phyloP scores from a whole-genome alignment of 2,888 invertebrate species.

The Chloroclystis v-ata region DNA sequence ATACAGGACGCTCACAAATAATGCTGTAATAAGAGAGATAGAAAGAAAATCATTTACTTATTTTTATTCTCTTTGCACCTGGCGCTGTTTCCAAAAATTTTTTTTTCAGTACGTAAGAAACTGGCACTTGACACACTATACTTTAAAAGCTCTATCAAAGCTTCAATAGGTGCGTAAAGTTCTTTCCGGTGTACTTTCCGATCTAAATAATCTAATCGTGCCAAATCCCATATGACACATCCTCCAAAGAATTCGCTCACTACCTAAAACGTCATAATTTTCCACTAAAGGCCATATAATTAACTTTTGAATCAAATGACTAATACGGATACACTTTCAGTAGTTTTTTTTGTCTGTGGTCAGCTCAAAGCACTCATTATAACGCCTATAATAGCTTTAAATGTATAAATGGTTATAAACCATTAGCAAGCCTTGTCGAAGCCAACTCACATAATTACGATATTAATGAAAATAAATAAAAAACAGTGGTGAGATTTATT shows the following conservation, averaged over 20 bases:
- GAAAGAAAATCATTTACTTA: no score
- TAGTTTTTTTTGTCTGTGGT: no score
- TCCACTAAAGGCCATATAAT: neutral
- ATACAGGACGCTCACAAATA: slow-evolving; percentile 31
- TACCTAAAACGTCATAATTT: neutral
- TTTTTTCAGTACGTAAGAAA: no score
- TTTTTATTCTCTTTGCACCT: no score
- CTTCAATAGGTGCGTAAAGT: no score
- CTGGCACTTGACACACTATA: no score
- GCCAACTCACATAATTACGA: slow-evolving; percentile 68
- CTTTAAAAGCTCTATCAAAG: no score
- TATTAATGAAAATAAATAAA: slow-evolving; percentile 64
- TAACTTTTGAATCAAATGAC: slow-evolving; percentile 26
- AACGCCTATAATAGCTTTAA: slow-evolving; percentile 72
- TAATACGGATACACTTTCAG: slow-evolving; percentile 35
- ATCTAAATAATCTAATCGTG: no score
- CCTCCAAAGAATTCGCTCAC: slow-evolving; percentile 20
- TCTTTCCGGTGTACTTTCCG: no score
- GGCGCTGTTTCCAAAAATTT: no score
- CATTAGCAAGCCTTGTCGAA: slow-evolving; percentile 71
- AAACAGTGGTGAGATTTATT: slow-evolving; percentile 68
- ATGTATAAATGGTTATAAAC: slow-evolving; percentile 61
- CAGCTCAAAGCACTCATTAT: slow-evolving; percentile 59
- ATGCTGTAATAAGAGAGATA: no score
- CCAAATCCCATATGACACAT: slow-evolving; percentile 20